A percentile compares a stretch with the other conserved stretches of the same genome.
These are phyloP conservation scores for Ciconia stormi DNA, from an alignment of 2,113 vertebrate genomes.

Conservation along the genomic window DNA sequence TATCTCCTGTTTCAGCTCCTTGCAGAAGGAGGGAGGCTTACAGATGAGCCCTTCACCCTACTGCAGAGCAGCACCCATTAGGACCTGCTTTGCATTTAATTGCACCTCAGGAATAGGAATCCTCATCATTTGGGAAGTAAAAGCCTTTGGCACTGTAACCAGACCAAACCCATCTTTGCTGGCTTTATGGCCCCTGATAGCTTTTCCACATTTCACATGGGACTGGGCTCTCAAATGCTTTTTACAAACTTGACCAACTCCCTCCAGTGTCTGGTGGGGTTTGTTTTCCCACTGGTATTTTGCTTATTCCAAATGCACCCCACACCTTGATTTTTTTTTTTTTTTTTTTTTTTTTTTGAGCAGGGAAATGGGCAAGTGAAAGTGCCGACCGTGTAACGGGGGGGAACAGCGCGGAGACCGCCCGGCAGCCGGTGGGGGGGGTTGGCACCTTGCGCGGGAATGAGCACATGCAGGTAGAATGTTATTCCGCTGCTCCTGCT, in stretches of 20 bases:
- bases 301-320: neutral
- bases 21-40: neutral
- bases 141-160: conserved; percentile 1
- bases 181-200: neutral
- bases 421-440: neutral
- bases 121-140: neutral
- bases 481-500: neutral
- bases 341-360: neutral
- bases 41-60: rapidly evolving
- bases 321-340: neutral
- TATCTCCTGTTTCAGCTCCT: neutral
- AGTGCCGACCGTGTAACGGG: neutral
- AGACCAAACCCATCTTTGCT: conserved; percentile 1
- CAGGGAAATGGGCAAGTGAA: neutral
- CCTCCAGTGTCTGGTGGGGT: neutral
- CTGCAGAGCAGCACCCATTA: neutral
- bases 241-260: neutral
- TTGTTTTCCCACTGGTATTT: neutral
- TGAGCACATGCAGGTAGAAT: conserved; percentile 47
- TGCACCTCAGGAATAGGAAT: neutral
- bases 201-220: conserved; percentile 25
- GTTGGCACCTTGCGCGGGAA: conserved; percentile 7
- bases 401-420: neutral
- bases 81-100: neutral
- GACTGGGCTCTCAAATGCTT: neutral